These are phyloP conservation scores for Abramis brama DNA, from an alignment of 2,113 vertebrate genomes.

Conservation along the genomic window DNA sequence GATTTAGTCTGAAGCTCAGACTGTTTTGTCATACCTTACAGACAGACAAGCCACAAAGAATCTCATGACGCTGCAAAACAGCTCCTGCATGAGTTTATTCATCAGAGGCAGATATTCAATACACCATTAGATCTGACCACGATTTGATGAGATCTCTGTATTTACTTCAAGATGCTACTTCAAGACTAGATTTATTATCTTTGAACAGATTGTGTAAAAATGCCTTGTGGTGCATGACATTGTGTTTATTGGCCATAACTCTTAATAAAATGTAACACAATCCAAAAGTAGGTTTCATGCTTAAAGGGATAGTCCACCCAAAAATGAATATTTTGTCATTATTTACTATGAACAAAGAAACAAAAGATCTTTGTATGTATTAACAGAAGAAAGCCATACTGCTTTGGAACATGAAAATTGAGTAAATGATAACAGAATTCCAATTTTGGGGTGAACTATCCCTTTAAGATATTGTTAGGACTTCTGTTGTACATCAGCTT, in stretches of 20 bases:
- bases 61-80: constrained; percentile 41
- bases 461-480: not conserved
- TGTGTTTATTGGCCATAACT: not conserved
- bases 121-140: constrained; percentile 36
- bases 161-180: not conserved
- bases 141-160: not conserved
- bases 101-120: constrained; percentile 61
- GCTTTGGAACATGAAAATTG: not conserved
- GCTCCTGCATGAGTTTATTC: constrained; percentile 46
- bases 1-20: constrained; percentile 41
- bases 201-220: not conserved
- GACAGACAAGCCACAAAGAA: constrained; percentile 52
- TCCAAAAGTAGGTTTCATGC: not conserved
- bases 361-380: not conserved
- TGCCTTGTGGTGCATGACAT: not conserved
- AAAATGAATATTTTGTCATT: not conserved
- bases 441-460: not conserved
- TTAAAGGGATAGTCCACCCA: not conserved
- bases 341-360: not conserved
- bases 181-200: not conserved
- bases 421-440: no score
- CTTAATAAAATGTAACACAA: not conserved
- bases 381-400: not conserved
- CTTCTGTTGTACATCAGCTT: not conserved
- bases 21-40: constrained; percentile 51